Evolutionary conservation across 2,797 vertebrate species (phyloP).

Genomic region (Oreonectes daqikongensis): DNA sequence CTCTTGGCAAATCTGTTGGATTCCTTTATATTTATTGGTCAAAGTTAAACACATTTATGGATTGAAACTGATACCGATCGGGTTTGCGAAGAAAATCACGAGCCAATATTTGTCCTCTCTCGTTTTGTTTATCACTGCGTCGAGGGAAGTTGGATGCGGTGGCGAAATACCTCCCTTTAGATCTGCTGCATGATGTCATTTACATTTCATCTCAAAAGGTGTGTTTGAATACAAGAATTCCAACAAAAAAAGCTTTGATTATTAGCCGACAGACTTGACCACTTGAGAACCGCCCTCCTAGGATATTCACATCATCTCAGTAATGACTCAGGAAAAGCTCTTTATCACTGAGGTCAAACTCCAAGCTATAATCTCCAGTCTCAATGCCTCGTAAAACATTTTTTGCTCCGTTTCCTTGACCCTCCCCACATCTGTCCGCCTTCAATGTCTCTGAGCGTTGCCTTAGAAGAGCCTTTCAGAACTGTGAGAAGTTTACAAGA

Average conservation of each 20-base stretch:
- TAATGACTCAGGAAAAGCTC: constrained; percentile 45
- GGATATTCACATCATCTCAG: constrained; percentile 42
- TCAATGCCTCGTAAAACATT: constrained; percentile 44
- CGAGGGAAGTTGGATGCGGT: constrained; percentile 1
- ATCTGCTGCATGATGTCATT: neutral
- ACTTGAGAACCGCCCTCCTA: constrained; percentile 34
- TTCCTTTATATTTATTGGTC: constrained; percentile 35
- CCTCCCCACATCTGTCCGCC: constrained; percentile 42
- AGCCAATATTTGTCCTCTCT: constrained; percentile 15
- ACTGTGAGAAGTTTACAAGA: constrained; percentile 49
- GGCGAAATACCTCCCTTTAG: constrained; percentile 15
- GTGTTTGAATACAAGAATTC: neutral
- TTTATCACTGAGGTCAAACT: constrained; percentile 38
- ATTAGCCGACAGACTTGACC: constrained; percentile 6
- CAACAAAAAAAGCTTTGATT: constrained; percentile 9
- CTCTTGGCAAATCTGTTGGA: constrained; percentile 24
- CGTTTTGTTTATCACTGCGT: constrained; percentile 2
- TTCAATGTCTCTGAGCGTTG: constrained; percentile 21
- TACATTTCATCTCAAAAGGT: constrained; percentile 1
- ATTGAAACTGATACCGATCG: constrained; percentile 23
- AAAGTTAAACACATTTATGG: neutral
- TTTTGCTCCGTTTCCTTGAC: constrained; percentile 22
- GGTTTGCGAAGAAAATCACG: constrained; percentile 3
- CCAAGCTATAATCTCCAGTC: constrained; percentile 30
- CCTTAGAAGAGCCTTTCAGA: constrained; percentile 32